A percentile compares a stretch with the other conserved stretches of the same genome.
Conservation (phyloP, 2,113 vertebrate species). For the Merops nubicus region DNA sequence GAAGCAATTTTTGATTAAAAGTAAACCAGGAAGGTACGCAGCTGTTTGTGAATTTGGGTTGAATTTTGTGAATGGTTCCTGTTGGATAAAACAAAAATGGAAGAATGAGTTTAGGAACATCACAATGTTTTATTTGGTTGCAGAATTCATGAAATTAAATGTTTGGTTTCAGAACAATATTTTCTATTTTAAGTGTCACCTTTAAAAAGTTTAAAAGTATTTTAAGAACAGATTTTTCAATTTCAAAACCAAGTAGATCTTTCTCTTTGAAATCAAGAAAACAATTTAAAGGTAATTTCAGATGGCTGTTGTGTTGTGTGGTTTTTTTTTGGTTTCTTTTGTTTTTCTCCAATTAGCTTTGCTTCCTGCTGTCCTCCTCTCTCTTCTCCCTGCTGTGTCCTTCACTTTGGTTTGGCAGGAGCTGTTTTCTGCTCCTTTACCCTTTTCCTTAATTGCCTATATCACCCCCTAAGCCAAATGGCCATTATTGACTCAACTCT, state of each 20-base stretch:
- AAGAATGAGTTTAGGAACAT: not conserved
- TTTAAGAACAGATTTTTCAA: not conserved
- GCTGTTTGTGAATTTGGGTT: not conserved
- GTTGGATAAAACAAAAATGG: not conserved
- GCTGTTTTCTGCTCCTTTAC: not conserved
- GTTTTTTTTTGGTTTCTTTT: not conserved
- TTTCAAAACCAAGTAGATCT: not conserved
- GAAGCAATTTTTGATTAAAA: not conserved
- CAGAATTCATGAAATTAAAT: not conserved
- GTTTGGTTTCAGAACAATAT: not conserved
- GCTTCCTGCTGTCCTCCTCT: not conserved
- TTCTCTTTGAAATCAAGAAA: not conserved
- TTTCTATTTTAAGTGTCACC: not conserved
- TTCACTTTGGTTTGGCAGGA: slow-evolving; percentile 1
- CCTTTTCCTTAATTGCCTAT: not conserved
- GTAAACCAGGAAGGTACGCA: not conserved
- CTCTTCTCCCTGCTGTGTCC: not conserved
- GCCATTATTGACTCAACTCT: not conserved
- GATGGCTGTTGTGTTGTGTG: not conserved
- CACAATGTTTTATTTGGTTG: not conserved
- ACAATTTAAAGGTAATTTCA: not conserved
- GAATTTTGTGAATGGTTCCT: not conserved
- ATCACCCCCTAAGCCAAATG: not conserved
- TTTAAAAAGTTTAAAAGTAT: not conserved
- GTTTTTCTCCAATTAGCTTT: slow-evolving; percentile 2